Conservation (phyloP, 2,888 invertebrate species). For the Mesopsocus fuscifrons region DNA sequence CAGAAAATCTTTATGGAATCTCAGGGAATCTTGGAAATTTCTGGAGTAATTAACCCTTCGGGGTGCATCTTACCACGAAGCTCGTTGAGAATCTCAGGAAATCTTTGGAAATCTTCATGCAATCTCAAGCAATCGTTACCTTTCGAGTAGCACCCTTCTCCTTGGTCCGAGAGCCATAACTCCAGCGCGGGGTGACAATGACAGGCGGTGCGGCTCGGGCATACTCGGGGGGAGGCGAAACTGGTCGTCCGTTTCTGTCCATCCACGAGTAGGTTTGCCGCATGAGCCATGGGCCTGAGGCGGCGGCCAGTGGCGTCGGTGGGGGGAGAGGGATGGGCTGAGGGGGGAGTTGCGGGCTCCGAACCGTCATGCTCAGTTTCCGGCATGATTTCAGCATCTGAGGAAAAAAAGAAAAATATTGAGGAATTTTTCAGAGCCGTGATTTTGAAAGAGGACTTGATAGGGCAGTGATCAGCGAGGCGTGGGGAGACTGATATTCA, state of each 20-base stretch:
- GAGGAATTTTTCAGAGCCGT: conserved; percentile 8
- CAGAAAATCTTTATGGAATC: too few species aligned
- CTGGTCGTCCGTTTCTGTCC: conserved; percentile 77
- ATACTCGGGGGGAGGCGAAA: conserved; percentile 61
- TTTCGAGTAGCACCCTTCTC: conserved; percentile 38
- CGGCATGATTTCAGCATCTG: conserved; percentile 81
- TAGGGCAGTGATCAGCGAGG: too few species aligned
- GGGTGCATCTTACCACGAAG: too few species aligned
- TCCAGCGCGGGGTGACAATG: conserved; percentile 22
- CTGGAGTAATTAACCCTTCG: too few species aligned
- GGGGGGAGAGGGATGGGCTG: conserved; percentile 15
- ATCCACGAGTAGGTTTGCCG: conserved; percentile 87
- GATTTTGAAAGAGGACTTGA: conserved; percentile 10
- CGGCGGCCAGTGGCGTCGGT: conserved; percentile 15
- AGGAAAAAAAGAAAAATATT: conserved; percentile 22
- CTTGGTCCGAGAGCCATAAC: conserved; percentile 27
- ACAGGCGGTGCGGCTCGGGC: conserved; percentile 23
- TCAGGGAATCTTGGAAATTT: too few species aligned
- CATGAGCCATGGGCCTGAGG: conserved; percentile 28
- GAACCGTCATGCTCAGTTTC: conserved; percentile 74
- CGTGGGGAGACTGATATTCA: too few species aligned
- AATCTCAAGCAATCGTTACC: too few species aligned
- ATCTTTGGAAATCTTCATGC: too few species aligned
- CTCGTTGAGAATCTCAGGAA: too few species aligned
- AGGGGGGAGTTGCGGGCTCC: conserved; percentile 49